Conservation (phyloP, 2,797 vertebrate genomes). For the Decapterus maruadsi region DNA sequence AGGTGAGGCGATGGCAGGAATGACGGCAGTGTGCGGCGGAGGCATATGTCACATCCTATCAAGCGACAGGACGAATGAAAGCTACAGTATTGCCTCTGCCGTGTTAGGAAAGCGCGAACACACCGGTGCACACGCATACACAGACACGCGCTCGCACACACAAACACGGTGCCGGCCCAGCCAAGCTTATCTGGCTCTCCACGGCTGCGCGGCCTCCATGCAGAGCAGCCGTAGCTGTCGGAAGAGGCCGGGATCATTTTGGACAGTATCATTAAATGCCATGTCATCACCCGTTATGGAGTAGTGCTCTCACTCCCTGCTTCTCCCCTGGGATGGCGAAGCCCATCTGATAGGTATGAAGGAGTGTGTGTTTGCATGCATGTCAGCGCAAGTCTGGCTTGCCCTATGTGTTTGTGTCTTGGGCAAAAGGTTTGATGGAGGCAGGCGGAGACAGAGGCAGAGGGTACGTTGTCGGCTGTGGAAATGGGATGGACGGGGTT, state of each 20-base stretch:
- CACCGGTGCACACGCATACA: conserved; percentile 34
- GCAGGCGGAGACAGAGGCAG: conserved; percentile 63
- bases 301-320: conserved; percentile 88
- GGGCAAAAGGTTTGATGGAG: conserved; percentile 56
- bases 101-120: conserved; percentile 63
- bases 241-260: conserved; percentile 93
- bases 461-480: conserved; percentile 50
- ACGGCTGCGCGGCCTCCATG: conserved; percentile 80
- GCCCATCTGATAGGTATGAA: conserved; percentile 76
- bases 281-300: conserved; percentile 96
- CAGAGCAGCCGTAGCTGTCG: conserved; percentile 91
- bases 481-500: conserved; percentile 78
- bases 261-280: conserved; percentile 99
- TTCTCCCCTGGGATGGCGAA: conserved; percentile 75
- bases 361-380: conserved; percentile 72
- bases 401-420: conserved; percentile 62
- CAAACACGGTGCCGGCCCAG: conserved; percentile 77
- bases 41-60: conserved; percentile 95
- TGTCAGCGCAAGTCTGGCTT: conserved; percentile 58
- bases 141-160: conserved; percentile 46
- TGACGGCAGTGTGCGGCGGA: conserved; percentile 85
- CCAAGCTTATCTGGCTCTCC: conserved; percentile 91
- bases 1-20: conserved; percentile 77
- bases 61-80: conserved; percentile 90
- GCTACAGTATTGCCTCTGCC: conserved; percentile 86